Evolutionary conservation across 2,888 invertebrate genomes (phyloP).

Genomic region (Patella caerulea): DNA sequence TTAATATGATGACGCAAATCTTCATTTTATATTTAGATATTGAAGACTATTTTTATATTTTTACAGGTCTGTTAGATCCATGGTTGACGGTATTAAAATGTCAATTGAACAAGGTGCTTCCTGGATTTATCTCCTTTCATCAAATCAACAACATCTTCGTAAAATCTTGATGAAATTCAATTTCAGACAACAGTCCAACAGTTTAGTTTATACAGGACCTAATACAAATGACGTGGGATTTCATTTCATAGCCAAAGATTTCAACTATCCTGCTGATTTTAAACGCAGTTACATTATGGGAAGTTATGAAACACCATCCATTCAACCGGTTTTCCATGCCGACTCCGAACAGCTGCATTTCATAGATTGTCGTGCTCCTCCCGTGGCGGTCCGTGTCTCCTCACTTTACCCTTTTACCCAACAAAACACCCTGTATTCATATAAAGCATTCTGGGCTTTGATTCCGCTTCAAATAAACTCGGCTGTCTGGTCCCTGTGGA

Average conservation of each 20-base stretch:
- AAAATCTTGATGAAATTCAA: not conserved
- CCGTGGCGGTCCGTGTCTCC: not conserved
- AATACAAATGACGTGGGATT: not conserved
- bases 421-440: not conserved
- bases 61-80: not conserved
- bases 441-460: constrained; percentile 2
- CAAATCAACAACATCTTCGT: not conserved
- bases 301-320: not conserved
- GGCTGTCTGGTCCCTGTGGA: not conserved
- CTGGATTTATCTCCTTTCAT: not conserved
- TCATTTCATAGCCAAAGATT: not conserved
- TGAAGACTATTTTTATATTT: not conserved
- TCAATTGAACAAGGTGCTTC: not conserved
- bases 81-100: not conserved
- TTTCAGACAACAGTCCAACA: not conserved
- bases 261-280: not conserved
- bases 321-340: not conserved
- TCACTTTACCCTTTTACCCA: not conserved
- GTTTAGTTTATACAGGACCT: constrained; percentile 1
- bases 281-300: not conserved
- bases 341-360: not conserved
- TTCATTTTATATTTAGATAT: no score
- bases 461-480: not conserved
- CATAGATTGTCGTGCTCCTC: not conserved
- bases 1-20: no score